phyloP scores from a whole-genome alignment of 2,797 vertebrate genomes.

The Poeciliopsis paucimaculata region DNA sequence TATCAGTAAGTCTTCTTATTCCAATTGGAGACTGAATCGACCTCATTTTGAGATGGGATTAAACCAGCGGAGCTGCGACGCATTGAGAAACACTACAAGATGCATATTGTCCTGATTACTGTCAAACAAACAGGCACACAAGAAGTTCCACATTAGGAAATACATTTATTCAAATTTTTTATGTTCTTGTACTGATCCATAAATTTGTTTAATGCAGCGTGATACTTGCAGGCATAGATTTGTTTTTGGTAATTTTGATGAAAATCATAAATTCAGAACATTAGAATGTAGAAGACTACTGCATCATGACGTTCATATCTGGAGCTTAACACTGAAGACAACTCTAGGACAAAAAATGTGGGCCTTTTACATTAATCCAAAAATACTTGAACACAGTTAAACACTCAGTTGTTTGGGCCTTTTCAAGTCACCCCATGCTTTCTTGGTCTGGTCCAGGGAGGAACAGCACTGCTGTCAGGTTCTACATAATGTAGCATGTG shows the following conservation, averaged over 20 bases:
- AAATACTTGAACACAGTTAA: background rate
- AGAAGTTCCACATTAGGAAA: background rate
- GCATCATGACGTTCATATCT: background rate
- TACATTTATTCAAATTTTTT: background rate
- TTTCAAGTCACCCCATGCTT: background rate
- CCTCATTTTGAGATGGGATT: constrained; percentile 47
- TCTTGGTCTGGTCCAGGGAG: background rate
- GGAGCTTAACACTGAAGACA: background rate
- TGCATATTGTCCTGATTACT: constrained; percentile 21
- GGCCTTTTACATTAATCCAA: background rate
- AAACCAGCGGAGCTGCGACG: constrained; percentile 41
- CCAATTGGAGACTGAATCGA: constrained; percentile 46
- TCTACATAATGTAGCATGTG: constrained; percentile 8
- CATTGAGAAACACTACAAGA: constrained; percentile 29
- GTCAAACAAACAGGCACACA: constrained; percentile 17
- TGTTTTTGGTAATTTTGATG: background rate
- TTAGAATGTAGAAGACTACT: background rate
- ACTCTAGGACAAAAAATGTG: background rate
- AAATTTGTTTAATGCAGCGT: background rate
- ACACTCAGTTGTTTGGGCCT: background rate
- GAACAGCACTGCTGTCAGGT: background rate
- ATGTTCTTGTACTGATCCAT: background rate
- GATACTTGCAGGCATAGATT: background rate
- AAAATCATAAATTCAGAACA: background rate
- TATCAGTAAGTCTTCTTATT: constrained; percentile 62